Base-by-base conservation (phyloP, 2,888 invertebrate genomes). In the Cataglyphis rosenhaueri region DNA sequence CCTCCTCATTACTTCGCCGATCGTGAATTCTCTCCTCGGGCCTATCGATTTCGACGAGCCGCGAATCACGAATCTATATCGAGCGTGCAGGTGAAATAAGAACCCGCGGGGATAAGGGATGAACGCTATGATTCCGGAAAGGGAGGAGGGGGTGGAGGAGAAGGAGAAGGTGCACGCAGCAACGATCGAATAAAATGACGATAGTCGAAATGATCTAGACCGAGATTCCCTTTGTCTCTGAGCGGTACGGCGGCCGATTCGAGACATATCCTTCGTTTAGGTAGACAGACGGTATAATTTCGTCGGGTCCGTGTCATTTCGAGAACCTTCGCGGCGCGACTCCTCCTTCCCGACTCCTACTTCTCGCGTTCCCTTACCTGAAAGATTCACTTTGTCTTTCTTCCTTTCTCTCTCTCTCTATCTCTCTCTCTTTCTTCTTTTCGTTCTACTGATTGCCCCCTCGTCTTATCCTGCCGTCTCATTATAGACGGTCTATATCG, bases 301-400 rank as follows among this genome's bases (percentile, higher is more conserved):
- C 88, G 83, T 32, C 68, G 90, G 88, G 79, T 87, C 91, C 88
- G 92, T 93, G 93, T 93, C 93, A 93, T 93, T 93, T 93, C 85
- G 87, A 82, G 76, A 64, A 87, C 84, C 74, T 61, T 75, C 78
- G 82, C 83, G 87, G 84, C 70, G 84, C 64, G 85, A 88, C 86
- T 85, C 87, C 88, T 83, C 86, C 82, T 87, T 84, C 76, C 61
- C 84, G 65, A 41, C 81, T 85, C 55, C 81, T 85, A 41, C 81
- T 85, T 59, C 81, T 85, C 62, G 74, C 82, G 48, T 66, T 48
- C 75, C 52, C 64, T 70, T 88, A 87, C 87, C 88, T 87, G 85
- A n/a, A 70, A 68, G 52, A 62, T 81, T 38, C 70, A 66, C 66
- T 62, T 38, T 25, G 9, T 61, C 59, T 57, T 65, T 82, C 44